Conservation (phyloP, 2,113 vertebrate species). For the Scolopax mira region DNA sequence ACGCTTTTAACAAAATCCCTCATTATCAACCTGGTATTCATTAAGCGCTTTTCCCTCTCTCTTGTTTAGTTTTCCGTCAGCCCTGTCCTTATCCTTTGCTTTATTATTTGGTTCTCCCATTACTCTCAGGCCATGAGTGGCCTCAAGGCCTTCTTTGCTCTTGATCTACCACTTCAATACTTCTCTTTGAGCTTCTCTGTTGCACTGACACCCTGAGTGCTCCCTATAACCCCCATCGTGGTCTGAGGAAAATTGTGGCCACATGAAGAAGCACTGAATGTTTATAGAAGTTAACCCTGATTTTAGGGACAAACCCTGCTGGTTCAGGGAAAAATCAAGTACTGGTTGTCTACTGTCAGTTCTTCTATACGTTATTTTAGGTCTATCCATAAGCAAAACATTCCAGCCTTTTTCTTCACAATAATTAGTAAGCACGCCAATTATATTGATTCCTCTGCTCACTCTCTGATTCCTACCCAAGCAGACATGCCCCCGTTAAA, state of each 20-base stretch:
- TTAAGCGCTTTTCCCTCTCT: background rate
- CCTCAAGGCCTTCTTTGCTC: background rate
- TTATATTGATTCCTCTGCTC: background rate
- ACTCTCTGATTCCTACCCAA: background rate
- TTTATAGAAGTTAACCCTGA: background rate
- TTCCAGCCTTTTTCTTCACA: background rate
- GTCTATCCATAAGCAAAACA: background rate
- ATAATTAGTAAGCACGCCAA: background rate
- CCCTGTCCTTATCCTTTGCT: background rate
- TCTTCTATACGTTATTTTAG: background rate
- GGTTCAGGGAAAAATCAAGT: background rate
- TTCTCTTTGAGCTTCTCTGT: background rate
- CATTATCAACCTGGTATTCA: background rate
- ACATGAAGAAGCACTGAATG: background rate
- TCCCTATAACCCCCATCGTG: accelerated
- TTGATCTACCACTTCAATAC: background rate
- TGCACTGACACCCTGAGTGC: background rate
- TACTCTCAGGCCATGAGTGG: background rate
- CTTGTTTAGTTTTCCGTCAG: background rate
- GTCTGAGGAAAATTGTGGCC: background rate
- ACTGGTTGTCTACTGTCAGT: background rate
- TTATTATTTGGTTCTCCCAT: background rate
- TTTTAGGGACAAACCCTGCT: background rate
- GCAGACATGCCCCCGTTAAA: background rate
- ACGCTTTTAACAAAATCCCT: background rate